phyloP scores from a whole-genome alignment of 2,113 vertebrate species.

The Nestor notabilis region DNA sequence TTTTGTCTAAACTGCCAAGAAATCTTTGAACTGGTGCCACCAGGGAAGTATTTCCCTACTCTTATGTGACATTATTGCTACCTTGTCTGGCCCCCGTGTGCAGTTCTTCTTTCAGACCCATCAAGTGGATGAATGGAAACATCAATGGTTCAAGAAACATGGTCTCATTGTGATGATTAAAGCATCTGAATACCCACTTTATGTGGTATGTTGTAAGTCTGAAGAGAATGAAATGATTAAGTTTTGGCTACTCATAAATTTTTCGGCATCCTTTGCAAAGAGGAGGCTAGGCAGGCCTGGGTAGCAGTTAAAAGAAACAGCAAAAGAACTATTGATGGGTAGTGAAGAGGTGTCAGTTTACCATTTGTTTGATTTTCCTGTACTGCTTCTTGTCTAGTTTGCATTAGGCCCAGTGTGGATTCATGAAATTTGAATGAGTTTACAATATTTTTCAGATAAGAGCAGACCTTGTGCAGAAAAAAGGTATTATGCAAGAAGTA shows the following conservation, averaged over 20 bases:
- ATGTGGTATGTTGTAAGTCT: fast-evolving
- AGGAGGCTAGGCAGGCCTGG: background rate
- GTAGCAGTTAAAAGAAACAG: background rate
- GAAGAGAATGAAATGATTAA: background rate
- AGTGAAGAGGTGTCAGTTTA: background rate
- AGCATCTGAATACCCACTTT: background rate
- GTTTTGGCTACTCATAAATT: background rate
- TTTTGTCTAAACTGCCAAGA: background rate
- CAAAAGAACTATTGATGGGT: background rate
- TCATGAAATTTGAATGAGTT: slow-evolving; percentile 47
- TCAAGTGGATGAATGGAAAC: background rate
- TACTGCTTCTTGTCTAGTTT: background rate
- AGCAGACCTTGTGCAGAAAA: background rate
- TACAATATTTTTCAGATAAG: slow-evolving; percentile 8
- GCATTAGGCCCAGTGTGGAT: background rate
- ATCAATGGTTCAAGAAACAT: background rate
- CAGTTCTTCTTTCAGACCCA: background rate
- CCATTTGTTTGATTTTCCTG: slow-evolving; percentile 1
- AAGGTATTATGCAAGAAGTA: background rate
- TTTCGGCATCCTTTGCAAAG: background rate
- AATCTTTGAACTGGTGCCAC: background rate
- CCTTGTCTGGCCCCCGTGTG: background rate
- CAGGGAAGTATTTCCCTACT: background rate
- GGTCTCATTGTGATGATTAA: background rate
- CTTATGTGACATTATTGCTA: background rate